Evolutionary conservation across 1,140 invertebrate species (phyloP).

Genomic region (Musca vetustissima): DNA sequence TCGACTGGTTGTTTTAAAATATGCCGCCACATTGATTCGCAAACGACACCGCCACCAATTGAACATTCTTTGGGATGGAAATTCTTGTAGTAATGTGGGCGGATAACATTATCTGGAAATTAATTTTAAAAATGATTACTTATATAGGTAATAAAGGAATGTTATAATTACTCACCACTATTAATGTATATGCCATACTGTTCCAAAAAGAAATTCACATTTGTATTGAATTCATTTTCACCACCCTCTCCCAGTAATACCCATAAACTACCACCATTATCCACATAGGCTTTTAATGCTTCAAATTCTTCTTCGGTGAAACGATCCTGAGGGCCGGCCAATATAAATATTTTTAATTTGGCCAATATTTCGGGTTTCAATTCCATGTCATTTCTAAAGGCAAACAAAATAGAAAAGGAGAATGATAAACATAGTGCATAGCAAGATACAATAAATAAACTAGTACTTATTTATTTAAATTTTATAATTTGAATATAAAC

Average conservation of each 20-base stretch:
- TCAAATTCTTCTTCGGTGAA: slow-evolving; percentile 76
- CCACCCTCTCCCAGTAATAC: slow-evolving; percentile 89
- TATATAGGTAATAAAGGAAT: too few relatives aligned
- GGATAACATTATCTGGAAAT: slow-evolving; percentile 81
- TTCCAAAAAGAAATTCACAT: slow-evolving; percentile 95
- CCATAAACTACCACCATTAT: slow-evolving; percentile 82
- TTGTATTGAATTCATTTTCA: slow-evolving; percentile 85
- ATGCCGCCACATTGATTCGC: slow-evolving; percentile 54
- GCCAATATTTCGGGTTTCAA: slow-evolving; percentile 73
- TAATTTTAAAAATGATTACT: background rate
- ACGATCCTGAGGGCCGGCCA: slow-evolving; percentile 83
- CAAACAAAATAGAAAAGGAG: background rate
- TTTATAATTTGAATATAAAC: too few relatives aligned
- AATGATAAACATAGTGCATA: too few relatives aligned
- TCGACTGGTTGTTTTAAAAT: slow-evolving; percentile 44
- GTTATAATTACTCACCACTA: slow-evolving; percentile 68
- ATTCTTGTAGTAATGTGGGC: slow-evolving; percentile 96
- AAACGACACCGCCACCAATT: slow-evolving; percentile 63
- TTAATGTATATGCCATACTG: slow-evolving; percentile 95
- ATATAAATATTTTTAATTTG: slow-evolving; percentile 76
- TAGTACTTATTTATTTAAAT: too few relatives aligned
- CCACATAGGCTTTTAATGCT: slow-evolving; percentile 69
- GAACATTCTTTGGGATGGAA: slow-evolving; percentile 98
- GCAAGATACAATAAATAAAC: too few relatives aligned
- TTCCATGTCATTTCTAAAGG: slow-evolving; percentile 75